Percentiles rank a stretch among this genome's conserved stretches.
phyloP scores from a whole-genome alignment of 1,140 invertebrate genomes.

The Ceratosolen fusciceps region DNA sequence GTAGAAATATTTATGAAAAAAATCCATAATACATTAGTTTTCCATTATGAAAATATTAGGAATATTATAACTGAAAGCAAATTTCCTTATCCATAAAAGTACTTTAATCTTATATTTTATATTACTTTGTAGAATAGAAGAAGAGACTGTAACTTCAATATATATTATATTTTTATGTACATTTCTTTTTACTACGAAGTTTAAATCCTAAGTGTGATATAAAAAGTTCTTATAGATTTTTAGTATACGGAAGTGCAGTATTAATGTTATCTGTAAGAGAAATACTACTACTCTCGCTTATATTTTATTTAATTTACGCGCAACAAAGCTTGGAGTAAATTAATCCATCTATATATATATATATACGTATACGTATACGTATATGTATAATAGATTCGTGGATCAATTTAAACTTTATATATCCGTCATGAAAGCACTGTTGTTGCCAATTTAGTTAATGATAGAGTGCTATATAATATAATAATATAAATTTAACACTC shows the following conservation, averaged over 20 bases:
- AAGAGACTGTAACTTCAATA: not conserved
- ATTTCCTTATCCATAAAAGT: not conserved
- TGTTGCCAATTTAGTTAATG: too few species aligned
- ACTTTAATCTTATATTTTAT: not conserved
- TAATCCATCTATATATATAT: too few species aligned
- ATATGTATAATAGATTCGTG: not conserved
- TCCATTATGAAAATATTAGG: not conserved
- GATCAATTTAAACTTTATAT: not conserved
- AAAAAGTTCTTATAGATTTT: not conserved
- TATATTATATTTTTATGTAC: conserved; percentile 9
- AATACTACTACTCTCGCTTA: not conserved
- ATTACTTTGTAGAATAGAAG: not conserved
- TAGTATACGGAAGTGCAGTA: not conserved
- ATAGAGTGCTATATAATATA: too few species aligned
- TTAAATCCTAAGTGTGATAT: not conserved
- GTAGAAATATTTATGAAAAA: too few species aligned
- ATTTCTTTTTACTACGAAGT: not conserved
- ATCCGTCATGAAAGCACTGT: not conserved
- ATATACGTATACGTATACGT: too few species aligned
- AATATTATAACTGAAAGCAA: not conserved
- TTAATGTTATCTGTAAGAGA: not conserved
- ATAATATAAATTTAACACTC: too few species aligned
- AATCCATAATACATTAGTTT: not conserved
- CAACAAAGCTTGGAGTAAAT: not conserved
- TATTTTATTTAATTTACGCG: not conserved